Evolutionary conservation across 1,140 invertebrate species (phyloP).

Genomic region (Ladona fulva): DNA sequence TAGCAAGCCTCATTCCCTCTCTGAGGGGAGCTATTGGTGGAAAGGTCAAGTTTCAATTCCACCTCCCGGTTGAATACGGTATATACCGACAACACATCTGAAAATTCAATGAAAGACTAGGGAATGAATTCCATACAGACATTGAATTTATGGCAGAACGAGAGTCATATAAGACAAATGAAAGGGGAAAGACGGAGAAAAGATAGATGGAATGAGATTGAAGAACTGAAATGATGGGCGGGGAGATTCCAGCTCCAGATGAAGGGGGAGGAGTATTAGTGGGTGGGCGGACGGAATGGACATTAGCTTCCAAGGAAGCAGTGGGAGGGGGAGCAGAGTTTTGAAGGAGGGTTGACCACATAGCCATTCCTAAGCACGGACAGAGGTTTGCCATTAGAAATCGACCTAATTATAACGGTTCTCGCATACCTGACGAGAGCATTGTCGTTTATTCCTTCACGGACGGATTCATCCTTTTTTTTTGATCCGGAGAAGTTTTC

Average conservation of each 20-base stretch:
- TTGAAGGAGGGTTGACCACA: not conserved
- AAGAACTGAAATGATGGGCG: not conserved
- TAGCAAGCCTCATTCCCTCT: too few relatives aligned
- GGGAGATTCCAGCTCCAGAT: not conserved
- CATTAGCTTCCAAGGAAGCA: not conserved
- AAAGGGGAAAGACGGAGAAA: too few relatives aligned
- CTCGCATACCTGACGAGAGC: not conserved
- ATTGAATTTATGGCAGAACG: too few relatives aligned
- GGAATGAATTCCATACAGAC: too few relatives aligned
- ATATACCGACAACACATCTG: too few relatives aligned
- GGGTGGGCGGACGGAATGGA: not conserved
- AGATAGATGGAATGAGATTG: not conserved
- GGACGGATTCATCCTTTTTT: not conserved
- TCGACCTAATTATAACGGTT: conserved; percentile 9
- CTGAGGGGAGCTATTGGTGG: too few relatives aligned
- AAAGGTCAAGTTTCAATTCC: too few relatives aligned
- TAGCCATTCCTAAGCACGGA: not conserved
- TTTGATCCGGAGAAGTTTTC: too few relatives aligned
- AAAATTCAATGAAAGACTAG: too few relatives aligned
- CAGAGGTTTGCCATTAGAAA: conserved; percentile 5
- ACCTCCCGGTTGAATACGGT: too few relatives aligned
- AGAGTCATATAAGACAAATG: too few relatives aligned
- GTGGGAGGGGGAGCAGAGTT: not conserved
- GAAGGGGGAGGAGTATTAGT: too few relatives aligned
- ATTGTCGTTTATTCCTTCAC: not conserved